Conservation (phyloP, 2,113 vertebrate genomes). For the Oncorhynchus gorbuscha region DNA sequence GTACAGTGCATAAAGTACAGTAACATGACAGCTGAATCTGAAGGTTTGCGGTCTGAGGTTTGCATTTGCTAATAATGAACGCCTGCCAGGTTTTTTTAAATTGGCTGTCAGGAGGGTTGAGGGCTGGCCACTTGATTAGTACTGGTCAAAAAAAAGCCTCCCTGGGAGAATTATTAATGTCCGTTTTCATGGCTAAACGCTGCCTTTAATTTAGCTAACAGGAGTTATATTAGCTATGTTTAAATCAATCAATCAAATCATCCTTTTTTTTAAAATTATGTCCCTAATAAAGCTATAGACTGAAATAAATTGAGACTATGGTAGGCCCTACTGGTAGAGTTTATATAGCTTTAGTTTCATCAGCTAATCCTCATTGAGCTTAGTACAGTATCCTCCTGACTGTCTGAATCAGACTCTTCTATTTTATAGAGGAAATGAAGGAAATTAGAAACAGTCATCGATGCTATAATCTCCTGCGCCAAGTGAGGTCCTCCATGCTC, state of each 20-base stretch:
- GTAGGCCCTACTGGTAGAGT: conserved; percentile 25
- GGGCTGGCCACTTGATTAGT: conserved; percentile 48
- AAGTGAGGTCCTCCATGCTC: conserved; percentile 6
- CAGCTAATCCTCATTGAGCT: conserved; percentile 58
- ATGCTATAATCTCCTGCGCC: conserved; percentile 20
- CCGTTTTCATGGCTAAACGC: conserved; percentile 48
- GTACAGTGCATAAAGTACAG: not conserved
- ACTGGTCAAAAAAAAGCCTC: conserved; percentile 33
- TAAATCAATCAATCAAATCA: conserved; percentile 50
- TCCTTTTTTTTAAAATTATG: conserved; percentile 57
- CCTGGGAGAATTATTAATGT: conserved; percentile 57
- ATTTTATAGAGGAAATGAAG: not conserved
- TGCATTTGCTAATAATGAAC: conserved; percentile 65
- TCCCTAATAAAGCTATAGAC: conserved; percentile 38
- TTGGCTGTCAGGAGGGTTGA: conserved; percentile 57
- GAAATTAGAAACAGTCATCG: conserved; percentile 47
- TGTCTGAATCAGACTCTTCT: not conserved
- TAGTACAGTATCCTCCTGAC: conserved; percentile 11
- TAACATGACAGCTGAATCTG: conserved; percentile 27
- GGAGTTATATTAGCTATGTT: conserved; percentile 56
- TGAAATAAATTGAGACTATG: conserved; percentile 43
- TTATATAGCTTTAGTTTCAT: conserved; percentile 42
- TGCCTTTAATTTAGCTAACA: conserved; percentile 63
- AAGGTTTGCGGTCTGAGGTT: conserved; percentile 12
- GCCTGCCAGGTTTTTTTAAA: conserved; percentile 68